These are phyloP conservation scores for Drosophila willistoni DNA, from an alignment of 1,140 invertebrate genomes.

Conservation along the genomic window DNA sequence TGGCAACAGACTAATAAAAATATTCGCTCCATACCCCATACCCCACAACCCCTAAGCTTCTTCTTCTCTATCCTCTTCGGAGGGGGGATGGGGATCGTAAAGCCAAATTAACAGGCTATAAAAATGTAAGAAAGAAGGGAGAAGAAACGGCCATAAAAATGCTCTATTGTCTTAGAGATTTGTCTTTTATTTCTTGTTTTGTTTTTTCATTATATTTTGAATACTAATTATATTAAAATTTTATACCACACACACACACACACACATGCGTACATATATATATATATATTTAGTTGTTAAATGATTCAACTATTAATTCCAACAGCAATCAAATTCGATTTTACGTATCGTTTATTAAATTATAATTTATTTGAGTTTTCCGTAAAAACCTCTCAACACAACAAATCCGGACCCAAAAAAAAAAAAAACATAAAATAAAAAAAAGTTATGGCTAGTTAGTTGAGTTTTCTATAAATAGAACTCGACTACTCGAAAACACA, in stretches of 20 bases:
- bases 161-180: slow-evolving; percentile 32
- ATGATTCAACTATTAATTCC: slow-evolving; percentile 28
- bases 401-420: slow-evolving; percentile 10
- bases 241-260: slow-evolving; percentile 15
- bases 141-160: slow-evolving; percentile 34
- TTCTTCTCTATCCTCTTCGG: too few species aligned
- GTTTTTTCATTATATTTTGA: slow-evolving; percentile 53
- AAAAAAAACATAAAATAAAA: background rate
- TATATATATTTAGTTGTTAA: slow-evolving; percentile 12
- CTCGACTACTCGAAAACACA: slow-evolving; percentile 18
- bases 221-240: slow-evolving; percentile 58
- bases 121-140: slow-evolving; percentile 17
- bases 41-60: background rate
- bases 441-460: slow-evolving; percentile 39
- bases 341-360: slow-evolving; percentile 69
- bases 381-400: slow-evolving; percentile 48
- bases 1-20: slow-evolving; percentile 2
- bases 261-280: background rate
- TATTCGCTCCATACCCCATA: too few species aligned
- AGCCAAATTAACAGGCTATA: slow-evolving; percentile 42
- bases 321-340: slow-evolving; percentile 40
- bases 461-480: slow-evolving; percentile 68
- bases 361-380: slow-evolving; percentile 65
- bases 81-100: background rate
- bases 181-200: slow-evolving; percentile 32